Evolutionary conservation across 2,113 vertebrate species (phyloP).

Genomic region (Barbus barbus): DNA sequence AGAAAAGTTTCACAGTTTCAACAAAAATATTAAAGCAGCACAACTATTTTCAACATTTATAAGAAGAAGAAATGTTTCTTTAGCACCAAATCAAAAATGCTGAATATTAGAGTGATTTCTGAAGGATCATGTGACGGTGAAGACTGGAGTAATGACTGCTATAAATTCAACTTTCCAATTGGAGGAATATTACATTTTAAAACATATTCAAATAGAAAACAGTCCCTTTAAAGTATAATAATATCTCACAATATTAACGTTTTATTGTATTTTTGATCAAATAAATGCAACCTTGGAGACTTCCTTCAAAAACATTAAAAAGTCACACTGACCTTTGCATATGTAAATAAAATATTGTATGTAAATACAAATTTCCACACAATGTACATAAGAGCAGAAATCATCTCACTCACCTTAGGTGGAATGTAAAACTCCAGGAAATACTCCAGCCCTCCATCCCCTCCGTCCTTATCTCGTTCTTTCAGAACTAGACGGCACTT

Average conservation of each 20-base stretch:
- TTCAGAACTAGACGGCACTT: conserved; percentile 87
- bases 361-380: not conserved
- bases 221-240: not conserved
- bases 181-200: not conserved
- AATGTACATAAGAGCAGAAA: not conserved
- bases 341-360: too few species aligned
- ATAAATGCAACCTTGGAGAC: not conserved
- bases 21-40: not conserved
- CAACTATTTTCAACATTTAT: not conserved
- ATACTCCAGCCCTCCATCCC: conserved; percentile 78
- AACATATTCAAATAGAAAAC: not conserved
- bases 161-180: not conserved
- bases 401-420: conserved; percentile 79
- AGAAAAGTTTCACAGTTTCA: not conserved
- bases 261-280: not conserved
- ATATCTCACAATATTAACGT: not conserved
- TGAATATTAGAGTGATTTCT: not conserved
- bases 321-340: not conserved
- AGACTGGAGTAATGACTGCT: too few species aligned
- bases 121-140: too few species aligned
- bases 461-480: conserved; percentile 76
- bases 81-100: not conserved
- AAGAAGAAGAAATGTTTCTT: not conserved
- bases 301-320: not conserved
- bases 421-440: conserved; percentile 91